Evolutionary conservation across 2,113 vertebrate species (phyloP), one percentile per base, ranked within the genome.

Genomic region (Arothron firmamentum): DNA sequence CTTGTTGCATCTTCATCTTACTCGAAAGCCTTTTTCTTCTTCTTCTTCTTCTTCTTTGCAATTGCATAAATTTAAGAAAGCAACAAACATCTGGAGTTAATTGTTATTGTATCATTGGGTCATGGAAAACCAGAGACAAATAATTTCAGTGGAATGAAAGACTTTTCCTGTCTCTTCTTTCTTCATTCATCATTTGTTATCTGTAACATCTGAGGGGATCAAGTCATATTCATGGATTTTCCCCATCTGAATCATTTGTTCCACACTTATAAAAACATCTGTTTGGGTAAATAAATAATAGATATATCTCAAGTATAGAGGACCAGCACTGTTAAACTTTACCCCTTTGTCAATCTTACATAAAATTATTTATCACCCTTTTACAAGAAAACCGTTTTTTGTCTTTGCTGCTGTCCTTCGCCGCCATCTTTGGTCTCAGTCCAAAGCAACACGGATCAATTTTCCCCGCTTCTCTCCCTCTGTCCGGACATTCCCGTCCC

Each of bases 371-470:
- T 72, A 43, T 62, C 6, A 50, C 41, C 43, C 51, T 52, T 46
- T 43, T 70, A 57, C 28, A 71, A 50, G n/a, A 20, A 52, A 6
- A 19, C 9, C 43, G 42, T 67, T 64, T 54, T 50, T 56, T 10
- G 2, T 38, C 10, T 38, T 12, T 10, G 4, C 34, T 12, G 34
- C 34, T 23, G 72, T 69, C 78, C 70, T 52, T 77, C 63, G 23
- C 59, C 65, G 54, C 72, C 43, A 58, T 13, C 61, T 51, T 62
- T 62, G 65, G 64, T 78, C 68, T 67, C 52, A 25, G 59, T 41
- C 21, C 12, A 41, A 57, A 78, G 65, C 62, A 70, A 77, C 70
- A 54, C 63, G 54, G 62, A 78, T 77, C 59, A 48, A 66, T 75
- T 77, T 59, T 45, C 11, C 34, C 43, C 38, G 5, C 58, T 42